These are phyloP conservation scores for Cordilura impudica DNA, from an alignment of 2,888 invertebrate species.

Conservation along the genomic window DNA sequence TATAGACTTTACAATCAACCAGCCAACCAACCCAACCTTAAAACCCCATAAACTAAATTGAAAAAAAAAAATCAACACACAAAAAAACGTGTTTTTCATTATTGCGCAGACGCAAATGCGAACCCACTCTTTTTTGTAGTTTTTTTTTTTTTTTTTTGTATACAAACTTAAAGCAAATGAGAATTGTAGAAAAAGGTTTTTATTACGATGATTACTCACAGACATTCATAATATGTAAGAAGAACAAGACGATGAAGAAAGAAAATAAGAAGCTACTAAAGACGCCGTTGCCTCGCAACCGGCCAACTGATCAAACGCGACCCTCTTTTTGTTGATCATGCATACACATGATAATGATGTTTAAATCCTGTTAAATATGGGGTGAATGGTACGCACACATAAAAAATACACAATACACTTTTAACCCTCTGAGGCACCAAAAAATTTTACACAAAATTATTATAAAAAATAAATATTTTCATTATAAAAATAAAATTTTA, in stretches of 20 bases:
- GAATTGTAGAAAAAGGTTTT: not conserved
- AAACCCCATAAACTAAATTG: conserved; percentile 54
- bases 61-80: conserved; percentile 7
- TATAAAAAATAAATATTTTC: too few relatives aligned
- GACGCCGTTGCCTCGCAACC: conserved; percentile 43
- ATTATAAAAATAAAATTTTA: too few relatives aligned
- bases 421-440: not conserved
- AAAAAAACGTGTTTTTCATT: conserved; percentile 59
- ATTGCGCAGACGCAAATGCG: conserved; percentile 61
- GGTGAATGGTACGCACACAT: conserved; percentile 54
- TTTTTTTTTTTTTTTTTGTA: conserved; percentile 11
- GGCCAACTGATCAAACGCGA: conserved; percentile 42
- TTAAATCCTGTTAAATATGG: conserved; percentile 59
- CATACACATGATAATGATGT: conserved; percentile 48
- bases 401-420: conserved; percentile 1
- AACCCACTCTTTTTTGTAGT: conserved; percentile 55
- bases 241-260: conserved; percentile 21
- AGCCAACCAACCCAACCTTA: conserved; percentile 58
- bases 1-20: conserved; percentile 16
- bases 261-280: conserved; percentile 18
- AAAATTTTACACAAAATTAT: too few relatives aligned
- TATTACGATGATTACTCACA: conserved; percentile 43
- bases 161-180: not conserved
- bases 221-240: too few relatives aligned
- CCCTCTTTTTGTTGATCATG: conserved; percentile 34